Conservation (phyloP, 37 sponge, comb jelly and placozoan genomes). For the Cliona cf. orientalis region DNA sequence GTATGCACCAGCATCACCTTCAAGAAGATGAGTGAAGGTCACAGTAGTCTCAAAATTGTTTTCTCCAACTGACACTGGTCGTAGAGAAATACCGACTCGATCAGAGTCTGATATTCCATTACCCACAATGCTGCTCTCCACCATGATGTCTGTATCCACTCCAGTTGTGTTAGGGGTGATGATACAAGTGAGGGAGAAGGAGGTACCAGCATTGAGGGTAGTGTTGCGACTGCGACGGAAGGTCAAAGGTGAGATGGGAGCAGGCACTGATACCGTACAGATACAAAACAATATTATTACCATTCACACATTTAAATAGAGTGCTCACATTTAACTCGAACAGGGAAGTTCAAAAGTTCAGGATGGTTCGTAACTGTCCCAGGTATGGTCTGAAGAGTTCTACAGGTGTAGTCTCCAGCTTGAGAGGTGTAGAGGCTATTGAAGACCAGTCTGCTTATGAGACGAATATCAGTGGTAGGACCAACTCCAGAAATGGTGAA, state of each 20-base stretch:
- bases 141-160: neutral
- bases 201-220: neutral
- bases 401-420: slow-evolving; percentile 5
- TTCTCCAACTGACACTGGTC: too few relatives aligned
- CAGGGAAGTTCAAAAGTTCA: neutral
- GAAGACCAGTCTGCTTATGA: neutral
- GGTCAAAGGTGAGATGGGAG: neutral
- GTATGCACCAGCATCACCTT: slow-evolving; percentile 47
- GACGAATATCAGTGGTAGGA: too few relatives aligned
- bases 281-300: neutral
- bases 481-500: neutral
- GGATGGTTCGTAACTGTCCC: neutral
- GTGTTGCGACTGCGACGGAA: neutral
- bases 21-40: slow-evolving; percentile 23
- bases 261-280: neutral
- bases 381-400: neutral
- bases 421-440: slow-evolving; percentile 1
- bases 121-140: neutral
- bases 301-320: neutral
- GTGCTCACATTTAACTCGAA: neutral
- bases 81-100: too few relatives aligned
- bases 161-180: neutral
- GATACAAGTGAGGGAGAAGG: neutral
- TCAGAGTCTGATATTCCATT: too few relatives aligned
- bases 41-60: too few relatives aligned